These are phyloP conservation scores for Astyanax mexicanus DNA, from an alignment of 2,797 vertebrate genomes.

Conservation along the genomic window DNA sequence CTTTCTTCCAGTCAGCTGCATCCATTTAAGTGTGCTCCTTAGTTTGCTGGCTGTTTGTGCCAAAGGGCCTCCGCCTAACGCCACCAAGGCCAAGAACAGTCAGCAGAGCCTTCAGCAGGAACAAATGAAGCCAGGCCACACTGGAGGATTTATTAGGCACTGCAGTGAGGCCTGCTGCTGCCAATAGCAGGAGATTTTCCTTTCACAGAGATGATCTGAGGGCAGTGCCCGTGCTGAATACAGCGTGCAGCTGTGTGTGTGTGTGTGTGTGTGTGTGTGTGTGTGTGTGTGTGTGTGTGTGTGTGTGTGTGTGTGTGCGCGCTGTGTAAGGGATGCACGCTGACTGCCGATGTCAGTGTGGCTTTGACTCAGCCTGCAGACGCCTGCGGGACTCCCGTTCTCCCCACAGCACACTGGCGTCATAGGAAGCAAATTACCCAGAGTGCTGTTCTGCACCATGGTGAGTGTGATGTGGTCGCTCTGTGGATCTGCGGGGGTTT, in stretches of 20 bases:
- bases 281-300: background rate
- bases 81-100: background rate
- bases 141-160: conserved; percentile 38
- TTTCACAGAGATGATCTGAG: conserved; percentile 16
- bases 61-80: conserved; percentile 1
- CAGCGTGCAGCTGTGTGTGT: background rate
- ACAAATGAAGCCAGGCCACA: conserved; percentile 26
- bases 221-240: background rate
- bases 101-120: conserved; percentile 26
- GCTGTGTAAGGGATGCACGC: background rate
- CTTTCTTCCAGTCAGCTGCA: conserved; percentile 19
- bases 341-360: background rate
- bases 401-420: background rate
- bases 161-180: conserved; percentile 11
- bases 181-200: conserved; percentile 13
- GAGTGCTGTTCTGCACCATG: conserved; percentile 6
- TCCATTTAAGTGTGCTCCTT: conserved; percentile 23
- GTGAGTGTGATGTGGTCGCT: background rate
- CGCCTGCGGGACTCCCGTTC: background rate
- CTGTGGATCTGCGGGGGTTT: background rate
- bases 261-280: background rate
- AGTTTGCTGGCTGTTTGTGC: conserved; percentile 18
- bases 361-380: conserved; percentile 6
- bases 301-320: background rate
- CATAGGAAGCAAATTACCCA: conserved; percentile 12